Evolutionary conservation across 2,797 vertebrate species (phyloP).

Genomic region (Parauchenoglanis punctatus): DNA sequence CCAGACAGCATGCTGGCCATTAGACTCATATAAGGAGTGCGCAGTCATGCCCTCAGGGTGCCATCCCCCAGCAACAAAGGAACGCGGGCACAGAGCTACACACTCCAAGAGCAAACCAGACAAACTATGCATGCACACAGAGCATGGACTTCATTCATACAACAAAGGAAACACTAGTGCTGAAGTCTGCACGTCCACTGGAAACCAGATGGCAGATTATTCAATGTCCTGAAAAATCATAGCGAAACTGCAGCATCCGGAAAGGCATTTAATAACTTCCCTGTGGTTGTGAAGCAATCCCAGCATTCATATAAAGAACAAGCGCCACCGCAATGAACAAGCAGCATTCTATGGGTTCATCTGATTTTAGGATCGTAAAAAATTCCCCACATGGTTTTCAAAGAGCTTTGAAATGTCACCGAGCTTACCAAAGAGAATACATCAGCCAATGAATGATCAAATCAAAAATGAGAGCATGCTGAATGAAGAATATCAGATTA

Average conservation of each 20-base stretch:
- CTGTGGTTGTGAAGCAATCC: constrained; percentile 20
- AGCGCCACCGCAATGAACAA: constrained; percentile 21
- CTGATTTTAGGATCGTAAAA: constrained; percentile 1
- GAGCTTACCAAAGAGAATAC: not conserved
- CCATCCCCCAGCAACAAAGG: constrained; percentile 61
- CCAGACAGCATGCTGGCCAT: constrained; percentile 45
- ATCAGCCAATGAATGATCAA: not conserved
- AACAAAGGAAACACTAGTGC: constrained; percentile 31
- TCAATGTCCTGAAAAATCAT: constrained; percentile 25
- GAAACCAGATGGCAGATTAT: constrained; percentile 38
- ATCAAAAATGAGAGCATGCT: not conserved
- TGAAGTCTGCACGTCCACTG: constrained; percentile 16
- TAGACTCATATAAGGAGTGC: constrained; percentile 47
- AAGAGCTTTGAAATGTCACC: constrained; percentile 26
- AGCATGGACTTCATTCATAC: constrained; percentile 14
- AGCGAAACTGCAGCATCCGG: constrained; percentile 31
- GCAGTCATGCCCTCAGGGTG: constrained; percentile 49
- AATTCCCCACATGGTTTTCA: constrained; percentile 21
- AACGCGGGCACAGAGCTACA: constrained; percentile 31
- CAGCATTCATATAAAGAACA: constrained; percentile 12
- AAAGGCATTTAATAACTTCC: constrained; percentile 25
- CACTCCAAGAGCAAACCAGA: constrained; percentile 33
- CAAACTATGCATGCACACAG: constrained; percentile 11
- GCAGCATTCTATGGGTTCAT: not conserved
- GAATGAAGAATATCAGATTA: not conserved